Evolutionary conservation across 2,888 invertebrate genomes (phyloP).

Genomic region (Cephus sareptanus): DNA sequence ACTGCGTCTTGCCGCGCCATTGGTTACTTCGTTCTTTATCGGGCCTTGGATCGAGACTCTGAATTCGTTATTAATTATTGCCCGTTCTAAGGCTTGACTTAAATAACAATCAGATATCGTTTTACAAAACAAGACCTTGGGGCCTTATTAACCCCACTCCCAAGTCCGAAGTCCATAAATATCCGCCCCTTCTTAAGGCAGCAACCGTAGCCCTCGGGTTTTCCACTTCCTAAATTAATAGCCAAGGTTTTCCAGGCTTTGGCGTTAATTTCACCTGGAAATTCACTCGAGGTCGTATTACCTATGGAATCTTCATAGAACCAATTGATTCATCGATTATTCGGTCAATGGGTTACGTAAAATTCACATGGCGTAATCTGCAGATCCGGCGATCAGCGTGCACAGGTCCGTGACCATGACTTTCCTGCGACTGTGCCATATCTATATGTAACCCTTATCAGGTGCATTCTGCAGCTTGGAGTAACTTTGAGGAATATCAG

Average conservation of each 20-base stretch:
- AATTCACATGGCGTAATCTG: not conserved
- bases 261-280: too few relatives aligned
- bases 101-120: slow-evolving; percentile 5
- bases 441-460: slow-evolving; percentile 29
- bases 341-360: not conserved
- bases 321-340: not conserved
- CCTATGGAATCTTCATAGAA: not conserved
- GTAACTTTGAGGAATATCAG: not conserved
- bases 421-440: slow-evolving; percentile 40
- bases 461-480: not conserved
- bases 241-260: not conserved
- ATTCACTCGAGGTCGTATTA: not conserved
- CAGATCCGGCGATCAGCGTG: slow-evolving; percentile 3
- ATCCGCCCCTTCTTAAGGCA: not conserved
- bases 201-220: not conserved
- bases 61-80: slow-evolving; percentile 8
- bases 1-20: not conserved
- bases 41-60: slow-evolving; percentile 3
- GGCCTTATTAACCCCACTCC: not conserved
- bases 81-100: not conserved
- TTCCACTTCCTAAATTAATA: not conserved
- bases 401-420: slow-evolving; percentile 49
- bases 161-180: not conserved
- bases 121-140: not conserved
- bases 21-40: not conserved